phyloP scores from a whole-genome alignment of 2,888 invertebrate species.

The Cerastis leucographa region DNA sequence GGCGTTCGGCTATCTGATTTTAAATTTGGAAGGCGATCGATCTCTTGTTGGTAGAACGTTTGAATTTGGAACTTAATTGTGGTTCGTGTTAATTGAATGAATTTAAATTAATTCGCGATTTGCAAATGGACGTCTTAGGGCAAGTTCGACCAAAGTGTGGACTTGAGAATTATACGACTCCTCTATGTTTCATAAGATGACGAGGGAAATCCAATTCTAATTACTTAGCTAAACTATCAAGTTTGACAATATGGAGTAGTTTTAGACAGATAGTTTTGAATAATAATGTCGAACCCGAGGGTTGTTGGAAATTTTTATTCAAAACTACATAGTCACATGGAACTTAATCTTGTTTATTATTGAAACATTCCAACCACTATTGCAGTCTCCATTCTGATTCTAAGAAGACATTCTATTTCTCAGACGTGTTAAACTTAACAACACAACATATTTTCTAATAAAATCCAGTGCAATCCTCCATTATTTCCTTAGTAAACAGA shows the following conservation, averaged over 20 bases:
- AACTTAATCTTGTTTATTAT: slow-evolving; percentile 26
- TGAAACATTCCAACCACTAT: slow-evolving; percentile 48
- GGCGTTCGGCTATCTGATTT: slow-evolving; percentile 87
- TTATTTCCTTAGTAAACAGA: slow-evolving; percentile 49
- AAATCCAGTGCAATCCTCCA: slow-evolving; percentile 30
- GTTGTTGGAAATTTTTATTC: no score
- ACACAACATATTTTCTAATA: slow-evolving; percentile 42
- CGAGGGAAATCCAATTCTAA: slow-evolving; percentile 23
- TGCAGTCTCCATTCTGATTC: slow-evolving; percentile 33
- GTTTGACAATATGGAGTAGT: slow-evolving; percentile 7
- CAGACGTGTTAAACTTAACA: slow-evolving; percentile 43
- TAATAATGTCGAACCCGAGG: no score
- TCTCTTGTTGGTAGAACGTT: slow-evolving; percentile 83
- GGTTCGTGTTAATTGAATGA: slow-evolving; percentile 76
- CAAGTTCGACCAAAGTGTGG: slow-evolving; percentile 39
- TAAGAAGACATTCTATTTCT: slow-evolving; percentile 51
- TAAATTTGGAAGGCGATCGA: slow-evolving; percentile 88
- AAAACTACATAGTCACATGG: slow-evolving; percentile 7
- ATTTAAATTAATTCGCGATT: slow-evolving; percentile 61
- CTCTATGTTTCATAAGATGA: slow-evolving; percentile 24
- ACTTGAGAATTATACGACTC: slow-evolving; percentile 29
- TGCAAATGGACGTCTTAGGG: slow-evolving; percentile 41
- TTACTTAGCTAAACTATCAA: slow-evolving; percentile 14
- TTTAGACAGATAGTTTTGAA: no score
- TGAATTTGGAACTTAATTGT: slow-evolving; percentile 79